Conservation (phyloP, 30 jellyfish, hydroid and myxozoan species). For the Turritopsis rubra region DNA sequence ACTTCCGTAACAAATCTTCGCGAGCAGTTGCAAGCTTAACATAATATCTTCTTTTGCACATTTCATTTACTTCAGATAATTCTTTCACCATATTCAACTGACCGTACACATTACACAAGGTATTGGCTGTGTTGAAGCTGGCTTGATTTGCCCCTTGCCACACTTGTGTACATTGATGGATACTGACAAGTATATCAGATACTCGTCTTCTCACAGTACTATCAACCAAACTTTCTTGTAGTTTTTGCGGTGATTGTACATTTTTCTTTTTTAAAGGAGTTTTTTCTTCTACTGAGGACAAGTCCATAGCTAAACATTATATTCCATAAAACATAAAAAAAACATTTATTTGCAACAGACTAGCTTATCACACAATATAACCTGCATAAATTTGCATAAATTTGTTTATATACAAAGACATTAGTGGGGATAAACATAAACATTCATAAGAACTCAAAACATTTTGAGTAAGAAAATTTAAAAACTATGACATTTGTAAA, state of each 20-base stretch:
- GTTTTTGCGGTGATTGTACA: slow-evolving; percentile 37
- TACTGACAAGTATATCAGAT: slow-evolving; percentile 43
- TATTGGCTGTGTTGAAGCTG: slow-evolving; percentile 69
- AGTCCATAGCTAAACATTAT: neutral
- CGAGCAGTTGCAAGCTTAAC: slow-evolving; percentile 42
- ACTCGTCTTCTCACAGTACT: slow-evolving; percentile 51
- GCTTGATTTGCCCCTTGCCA: slow-evolving; percentile 63
- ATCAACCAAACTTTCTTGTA: slow-evolving; percentile 35
- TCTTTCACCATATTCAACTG: slow-evolving; percentile 47
- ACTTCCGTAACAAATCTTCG: slow-evolving; percentile 66
- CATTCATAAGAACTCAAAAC: too few relatives aligned
- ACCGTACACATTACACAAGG: slow-evolving; percentile 47
- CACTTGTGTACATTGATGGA: slow-evolving; percentile 55
- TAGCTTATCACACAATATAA: neutral
- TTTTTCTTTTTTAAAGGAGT: neutral
- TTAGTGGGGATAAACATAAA: too few relatives aligned
- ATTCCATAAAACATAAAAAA: neutral
- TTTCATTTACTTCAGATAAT: slow-evolving; percentile 33
- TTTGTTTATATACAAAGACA: neutral
- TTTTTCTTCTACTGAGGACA: neutral
- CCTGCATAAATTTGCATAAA: too few relatives aligned
- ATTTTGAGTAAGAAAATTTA: neutral
- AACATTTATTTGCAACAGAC: neutral
- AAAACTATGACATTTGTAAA: too few relatives aligned
- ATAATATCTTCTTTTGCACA: slow-evolving; percentile 44